Conservation (phyloP, 2,888 invertebrate genomes). For the Aricia artaxerxes region DNA sequence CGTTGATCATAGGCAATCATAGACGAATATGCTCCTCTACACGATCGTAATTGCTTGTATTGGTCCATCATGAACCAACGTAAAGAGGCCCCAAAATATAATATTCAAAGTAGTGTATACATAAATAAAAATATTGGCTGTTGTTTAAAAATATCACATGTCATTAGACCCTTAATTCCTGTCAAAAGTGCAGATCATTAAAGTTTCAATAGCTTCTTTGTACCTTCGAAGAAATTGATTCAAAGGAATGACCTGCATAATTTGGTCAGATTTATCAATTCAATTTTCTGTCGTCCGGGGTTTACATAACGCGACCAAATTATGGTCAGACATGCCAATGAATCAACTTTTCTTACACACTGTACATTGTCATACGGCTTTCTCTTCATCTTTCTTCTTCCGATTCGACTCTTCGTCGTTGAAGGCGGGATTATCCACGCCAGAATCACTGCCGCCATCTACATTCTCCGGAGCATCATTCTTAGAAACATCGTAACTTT, state of each 20-base stretch:
- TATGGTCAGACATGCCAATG: neutral
- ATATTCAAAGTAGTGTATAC: neutral
- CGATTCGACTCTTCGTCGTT: conserved; percentile 59
- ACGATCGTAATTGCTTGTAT: neutral
- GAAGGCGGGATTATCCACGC: conserved; percentile 71
- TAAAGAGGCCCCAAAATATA: neutral
- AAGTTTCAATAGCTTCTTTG: neutral
- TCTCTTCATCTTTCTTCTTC: conserved; percentile 52
- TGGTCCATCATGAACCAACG: neutral
- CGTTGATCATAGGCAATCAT: neutral
- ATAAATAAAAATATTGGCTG: conserved; percentile 11
- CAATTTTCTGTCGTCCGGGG: neutral
- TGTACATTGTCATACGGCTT: conserved; percentile 46
- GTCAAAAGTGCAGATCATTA: neutral
- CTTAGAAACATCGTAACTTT: conserved; percentile 43
- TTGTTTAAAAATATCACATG: conserved; percentile 15
- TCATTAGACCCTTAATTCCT: neutral
- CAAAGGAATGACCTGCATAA: neutral
- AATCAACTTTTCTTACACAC: neutral
- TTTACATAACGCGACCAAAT: no score
- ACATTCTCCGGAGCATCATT: conserved; percentile 57
- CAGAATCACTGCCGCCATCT: conserved; percentile 75
- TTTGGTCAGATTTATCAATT: neutral
- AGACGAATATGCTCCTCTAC: no score
- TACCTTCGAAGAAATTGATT: neutral